Evolutionary conservation across 1,140 invertebrate genomes (phyloP), one percentile per base, ranked within the genome.

Genomic region (Rhizoglyphus robini): DNA sequence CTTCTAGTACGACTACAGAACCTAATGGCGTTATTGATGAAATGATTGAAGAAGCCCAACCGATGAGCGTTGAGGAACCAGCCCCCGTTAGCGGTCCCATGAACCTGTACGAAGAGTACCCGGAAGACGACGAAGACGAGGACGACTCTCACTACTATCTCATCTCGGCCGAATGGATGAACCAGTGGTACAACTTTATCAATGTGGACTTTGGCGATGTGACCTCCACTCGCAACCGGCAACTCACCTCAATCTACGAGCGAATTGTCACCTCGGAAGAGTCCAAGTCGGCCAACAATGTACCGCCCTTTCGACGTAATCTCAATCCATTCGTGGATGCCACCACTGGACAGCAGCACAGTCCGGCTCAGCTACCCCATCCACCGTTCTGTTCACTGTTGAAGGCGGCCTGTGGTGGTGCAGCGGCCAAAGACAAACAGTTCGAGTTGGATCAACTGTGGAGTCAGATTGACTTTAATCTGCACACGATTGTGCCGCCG

Each of bases 121-220:
- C 51, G 23, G 51, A 8, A 15, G 36, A n/a, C n/a, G n/a, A n/a
- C n/a, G 38, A 41, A 11, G 38, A 46, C 23, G 54, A 60, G 27
- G 8, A 60, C 13, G 15, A 15, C 23, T 13, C 58, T 11, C 11
- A 34, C 23, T 60, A 60, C 29, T 60, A 32, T 27, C 27, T 60
- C 13, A 60, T 60, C 3, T 60, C 58, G 11, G 58, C 58, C 29
- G 58, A 60, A 46, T 60, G 58, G 58, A 32, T 60, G 1, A 20
- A 29, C 13, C 15, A 20, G 29, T 60, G 58, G 58, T 60, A 34
- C 15, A 60, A 13, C 13, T 60, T 60, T 46, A 32, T 60, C 27
- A 60, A 60, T 46, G 58, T 60, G n/a, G 15, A 29, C 29, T 38
- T 60, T 34, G 58, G 27, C 27, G 15, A 34, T n/a, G 3, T 8